Evolutionary conservation across 1,140 invertebrate genomes (phyloP), one percentile per base, ranked within the genome.

Genomic region (Eurosta solidaginis): DNA sequence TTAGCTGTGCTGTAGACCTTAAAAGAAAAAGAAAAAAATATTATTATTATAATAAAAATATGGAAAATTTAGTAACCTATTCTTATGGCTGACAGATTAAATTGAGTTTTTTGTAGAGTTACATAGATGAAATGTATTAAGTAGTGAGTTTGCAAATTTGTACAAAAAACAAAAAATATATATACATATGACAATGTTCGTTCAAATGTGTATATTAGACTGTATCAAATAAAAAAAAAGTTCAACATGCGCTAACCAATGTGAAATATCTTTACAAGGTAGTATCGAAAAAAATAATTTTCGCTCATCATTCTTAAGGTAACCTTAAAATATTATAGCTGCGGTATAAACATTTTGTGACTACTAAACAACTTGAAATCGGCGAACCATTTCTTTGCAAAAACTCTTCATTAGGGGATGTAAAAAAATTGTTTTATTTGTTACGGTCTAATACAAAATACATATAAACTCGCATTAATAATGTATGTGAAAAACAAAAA

Each of bases 11-110:
- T 68, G 59, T 68, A 68, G 29, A 68, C 36, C 10, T 17, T 68
- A 68, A 68, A 68, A 42, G 22, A n/a, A 6, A 14, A 59, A 59
- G n/a, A 17, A 0, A 59, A 27, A 59, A 59, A 59, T 59, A 59
- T 10, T 9, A 36, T 10, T 20, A 59, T 17, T 10, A 59, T 33
- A 59, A 59, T 10, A 63, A 20, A 33, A 36, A 20, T 63, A 36
- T 14, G n/a, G 36, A 17, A 68, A 50, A 77, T 49, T 52, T 77
- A 52, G 76, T 50, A 54, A 77, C 76, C 47, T 77, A 52, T 44
- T 77, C 36, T 54, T 77, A 52, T 77, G 47, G 75, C 47, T 77
- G 47, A 49, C 36, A 77, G 52, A 77, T 54, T 77, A 52, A 75
- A 45, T 75, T 40, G 73, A 75, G n/a, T n/a, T 49, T 75, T 49